Evolutionary conservation across 2,113 vertebrate species (phyloP).

Genomic region (Rallus limicola): DNA sequence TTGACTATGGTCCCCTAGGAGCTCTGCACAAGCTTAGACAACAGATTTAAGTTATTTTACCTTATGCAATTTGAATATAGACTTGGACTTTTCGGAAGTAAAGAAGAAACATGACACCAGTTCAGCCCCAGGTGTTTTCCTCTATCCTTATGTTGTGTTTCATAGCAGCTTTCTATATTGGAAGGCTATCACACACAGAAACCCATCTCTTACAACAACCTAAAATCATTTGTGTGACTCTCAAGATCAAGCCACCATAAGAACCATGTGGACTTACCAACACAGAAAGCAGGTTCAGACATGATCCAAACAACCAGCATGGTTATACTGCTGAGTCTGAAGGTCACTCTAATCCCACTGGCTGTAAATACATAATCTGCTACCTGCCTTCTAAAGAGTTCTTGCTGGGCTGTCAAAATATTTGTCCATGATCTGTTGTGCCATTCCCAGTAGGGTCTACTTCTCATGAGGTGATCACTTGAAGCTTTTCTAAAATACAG

Average conservation of each 20-base stretch:
- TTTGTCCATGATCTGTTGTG: background rate
- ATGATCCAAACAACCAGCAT: background rate
- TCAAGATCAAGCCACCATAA: background rate
- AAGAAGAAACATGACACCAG: slow-evolving; percentile 18
- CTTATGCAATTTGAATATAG: background rate
- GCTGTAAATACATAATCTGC: background rate
- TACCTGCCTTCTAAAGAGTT: background rate
- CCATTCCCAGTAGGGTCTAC: background rate
- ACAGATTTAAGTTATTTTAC: background rate
- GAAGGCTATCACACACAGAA: background rate
- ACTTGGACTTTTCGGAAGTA: background rate
- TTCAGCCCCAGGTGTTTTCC: background rate
- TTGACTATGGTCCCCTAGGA: background rate
- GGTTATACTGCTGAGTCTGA: background rate
- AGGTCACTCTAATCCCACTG: background rate
- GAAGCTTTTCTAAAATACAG: background rate
- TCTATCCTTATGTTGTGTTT: background rate
- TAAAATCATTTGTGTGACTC: background rate
- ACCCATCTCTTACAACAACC: background rate
- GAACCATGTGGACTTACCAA: background rate
- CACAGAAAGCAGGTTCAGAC: background rate
- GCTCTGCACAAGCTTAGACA: background rate
- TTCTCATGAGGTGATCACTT: background rate
- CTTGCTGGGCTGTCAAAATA: background rate
- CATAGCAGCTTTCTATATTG: background rate